phyloP scores from a whole-genome alignment of 2,797 vertebrate genomes.

The Tolypeutes matacus region DNA sequence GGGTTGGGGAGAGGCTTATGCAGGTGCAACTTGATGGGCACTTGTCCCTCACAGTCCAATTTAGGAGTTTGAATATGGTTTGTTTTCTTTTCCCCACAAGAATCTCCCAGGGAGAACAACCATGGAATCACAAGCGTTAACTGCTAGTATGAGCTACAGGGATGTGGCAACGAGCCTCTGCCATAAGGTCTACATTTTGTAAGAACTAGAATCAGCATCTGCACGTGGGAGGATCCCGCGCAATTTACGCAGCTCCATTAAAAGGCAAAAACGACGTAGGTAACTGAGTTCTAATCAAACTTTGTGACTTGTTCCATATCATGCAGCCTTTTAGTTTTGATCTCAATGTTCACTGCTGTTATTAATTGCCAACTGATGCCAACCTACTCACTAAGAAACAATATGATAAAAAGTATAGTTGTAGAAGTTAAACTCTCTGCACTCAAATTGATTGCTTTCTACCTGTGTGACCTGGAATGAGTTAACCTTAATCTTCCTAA shows the following conservation, averaged over 20 bases:
- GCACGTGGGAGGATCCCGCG: not conserved
- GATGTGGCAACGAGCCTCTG: not conserved
- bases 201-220: not conserved
- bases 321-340: not conserved
- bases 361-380: not conserved
- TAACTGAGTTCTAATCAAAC: not conserved
- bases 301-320: not conserved
- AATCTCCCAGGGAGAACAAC: not conserved
- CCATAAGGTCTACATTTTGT: not conserved
- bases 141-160: not conserved
- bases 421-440: not conserved
- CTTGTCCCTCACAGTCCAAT: not conserved
- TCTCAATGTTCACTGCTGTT: not conserved
- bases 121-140: not conserved
- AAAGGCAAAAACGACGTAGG: not conserved
- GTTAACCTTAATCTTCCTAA: not conserved
- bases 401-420: not conserved
- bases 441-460: slow-evolving; percentile 6
- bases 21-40: not conserved
- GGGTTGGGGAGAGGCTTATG: not conserved
- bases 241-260: not conserved
- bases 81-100: not conserved
- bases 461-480: not conserved
- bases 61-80: not conserved
- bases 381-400: not conserved